phyloP scores from a whole-genome alignment of 2,888 invertebrate species.

The Callosobruchus maculatus region DNA sequence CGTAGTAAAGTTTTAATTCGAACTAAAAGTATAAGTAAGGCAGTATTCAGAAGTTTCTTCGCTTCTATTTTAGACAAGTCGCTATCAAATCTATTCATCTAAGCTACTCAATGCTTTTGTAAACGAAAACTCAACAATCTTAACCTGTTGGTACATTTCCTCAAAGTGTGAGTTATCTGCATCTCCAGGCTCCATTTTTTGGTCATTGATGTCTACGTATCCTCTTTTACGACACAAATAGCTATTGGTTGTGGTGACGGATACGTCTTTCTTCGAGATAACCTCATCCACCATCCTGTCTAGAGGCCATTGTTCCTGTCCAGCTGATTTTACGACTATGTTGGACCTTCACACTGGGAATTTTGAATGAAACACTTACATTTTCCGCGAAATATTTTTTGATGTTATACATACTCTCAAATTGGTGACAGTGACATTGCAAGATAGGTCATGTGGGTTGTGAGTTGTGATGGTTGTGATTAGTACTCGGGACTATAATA shows the following conservation, averaged over 20 bases:
- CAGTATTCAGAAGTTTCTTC: no score
- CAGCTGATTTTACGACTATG: background rate
- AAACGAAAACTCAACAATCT: background rate
- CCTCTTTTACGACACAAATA: slow-evolving; percentile 12
- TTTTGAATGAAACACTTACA: background rate
- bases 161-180: slow-evolving; percentile 12
- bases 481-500: no score
- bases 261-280: slow-evolving; percentile 2
- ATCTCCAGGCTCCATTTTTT: slow-evolving; percentile 15
- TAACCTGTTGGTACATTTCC: slow-evolving; percentile 12
- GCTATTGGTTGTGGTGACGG: slow-evolving; percentile 11
- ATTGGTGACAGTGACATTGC: background rate
- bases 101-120: background rate
- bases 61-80: no score
- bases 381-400: background rate
- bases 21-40: no score
- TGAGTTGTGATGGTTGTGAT: no score
- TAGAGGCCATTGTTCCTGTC: background rate
- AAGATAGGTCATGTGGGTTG: no score
- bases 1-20: no score
- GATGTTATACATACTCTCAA: background rate
- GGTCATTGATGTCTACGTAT: slow-evolving; percentile 9
- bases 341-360: background rate
- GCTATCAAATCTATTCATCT: no score
- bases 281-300: background rate